These are phyloP conservation scores for Tenualosa thibaudeaui DNA, from an alignment of 2,797 vertebrate species.

Conservation along the genomic window DNA sequence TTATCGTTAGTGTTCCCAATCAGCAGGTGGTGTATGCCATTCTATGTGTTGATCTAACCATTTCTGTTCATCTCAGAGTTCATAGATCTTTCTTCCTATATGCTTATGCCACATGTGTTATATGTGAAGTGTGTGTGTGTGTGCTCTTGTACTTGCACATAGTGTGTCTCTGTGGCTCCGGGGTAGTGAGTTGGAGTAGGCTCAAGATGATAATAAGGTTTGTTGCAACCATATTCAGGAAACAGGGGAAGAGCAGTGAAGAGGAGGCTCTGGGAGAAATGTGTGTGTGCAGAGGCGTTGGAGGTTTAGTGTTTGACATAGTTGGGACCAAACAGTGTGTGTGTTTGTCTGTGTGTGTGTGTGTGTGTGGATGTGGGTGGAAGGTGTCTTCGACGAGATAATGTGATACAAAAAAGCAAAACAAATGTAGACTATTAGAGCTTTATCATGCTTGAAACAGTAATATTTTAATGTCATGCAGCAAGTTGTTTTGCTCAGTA, in stretches of 20 bases:
- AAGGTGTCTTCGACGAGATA: slow-evolving; percentile 43
- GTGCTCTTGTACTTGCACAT: background rate
- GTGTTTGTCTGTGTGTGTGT: too few relatives aligned
- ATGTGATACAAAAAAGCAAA: background rate
- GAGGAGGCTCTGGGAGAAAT: slow-evolving; percentile 20
- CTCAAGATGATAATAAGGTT: slow-evolving; percentile 11
- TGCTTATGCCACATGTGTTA: slow-evolving; percentile 29
- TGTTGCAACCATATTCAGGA: background rate
- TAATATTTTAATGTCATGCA: background rate
- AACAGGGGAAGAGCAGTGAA: slow-evolving; percentile 29
- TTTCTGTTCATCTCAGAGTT: slow-evolving; percentile 63
- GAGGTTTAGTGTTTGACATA: too few relatives aligned
- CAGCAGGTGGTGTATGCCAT: background rate
- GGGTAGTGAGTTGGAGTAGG: slow-evolving; percentile 11
- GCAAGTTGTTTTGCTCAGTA: background rate
- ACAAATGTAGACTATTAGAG: background rate
- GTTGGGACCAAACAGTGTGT: too few relatives aligned
- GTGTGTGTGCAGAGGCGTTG: slow-evolving; percentile 31
- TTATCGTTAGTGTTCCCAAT: background rate
- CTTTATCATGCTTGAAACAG: background rate
- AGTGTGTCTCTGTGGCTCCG: background rate
- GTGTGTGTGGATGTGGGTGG: slow-evolving; percentile 35
- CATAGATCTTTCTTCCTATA: background rate
- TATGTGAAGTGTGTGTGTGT: slow-evolving; percentile 30
- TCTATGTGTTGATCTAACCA: slow-evolving; percentile 30